phyloP scores from a whole-genome alignment of 2,113 vertebrate genomes.

The Mirza zaza region DNA sequence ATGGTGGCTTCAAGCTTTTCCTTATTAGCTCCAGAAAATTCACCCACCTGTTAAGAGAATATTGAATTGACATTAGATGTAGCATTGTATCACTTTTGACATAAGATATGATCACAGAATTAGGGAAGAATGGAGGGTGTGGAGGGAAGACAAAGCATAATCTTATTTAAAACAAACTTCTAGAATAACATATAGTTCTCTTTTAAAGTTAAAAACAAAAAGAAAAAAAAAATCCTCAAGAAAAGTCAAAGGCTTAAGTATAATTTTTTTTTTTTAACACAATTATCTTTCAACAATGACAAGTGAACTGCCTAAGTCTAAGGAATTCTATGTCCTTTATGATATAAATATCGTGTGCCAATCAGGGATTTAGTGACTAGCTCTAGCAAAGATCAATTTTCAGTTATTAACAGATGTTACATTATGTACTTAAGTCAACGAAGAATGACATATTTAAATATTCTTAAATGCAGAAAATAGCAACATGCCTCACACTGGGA shows the following conservation, averaged over 20 bases:
- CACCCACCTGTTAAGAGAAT: slow-evolving; percentile 83
- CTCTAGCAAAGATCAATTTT: not conserved
- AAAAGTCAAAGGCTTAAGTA: not conserved
- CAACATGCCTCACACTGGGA: too few relatives aligned
- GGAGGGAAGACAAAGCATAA: not conserved
- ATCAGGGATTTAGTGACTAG: not conserved
- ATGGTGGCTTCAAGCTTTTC: slow-evolving; percentile 87
- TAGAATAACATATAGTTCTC: not conserved
- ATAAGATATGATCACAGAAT: not conserved
- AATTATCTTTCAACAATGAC: not conserved
- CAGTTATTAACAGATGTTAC: not conserved
- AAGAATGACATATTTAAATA: not conserved
- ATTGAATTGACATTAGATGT: not conserved
- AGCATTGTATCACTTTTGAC: not conserved
- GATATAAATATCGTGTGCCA: not conserved
- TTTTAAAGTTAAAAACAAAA: not conserved
- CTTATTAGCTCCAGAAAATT: slow-evolving; percentile 88
- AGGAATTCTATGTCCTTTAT: not conserved
- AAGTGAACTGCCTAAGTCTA: not conserved
- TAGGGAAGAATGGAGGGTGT: not conserved
- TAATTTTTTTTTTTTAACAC: not conserved
- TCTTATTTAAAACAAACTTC: not conserved
- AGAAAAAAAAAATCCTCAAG: not conserved
- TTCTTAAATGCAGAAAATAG: not conserved
- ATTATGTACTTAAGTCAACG: not conserved